Evolutionary conservation across 2,113 vertebrate genomes (phyloP), one percentile per base, ranked within the genome.

Genomic region (Phalacrocorax carbo): DNA sequence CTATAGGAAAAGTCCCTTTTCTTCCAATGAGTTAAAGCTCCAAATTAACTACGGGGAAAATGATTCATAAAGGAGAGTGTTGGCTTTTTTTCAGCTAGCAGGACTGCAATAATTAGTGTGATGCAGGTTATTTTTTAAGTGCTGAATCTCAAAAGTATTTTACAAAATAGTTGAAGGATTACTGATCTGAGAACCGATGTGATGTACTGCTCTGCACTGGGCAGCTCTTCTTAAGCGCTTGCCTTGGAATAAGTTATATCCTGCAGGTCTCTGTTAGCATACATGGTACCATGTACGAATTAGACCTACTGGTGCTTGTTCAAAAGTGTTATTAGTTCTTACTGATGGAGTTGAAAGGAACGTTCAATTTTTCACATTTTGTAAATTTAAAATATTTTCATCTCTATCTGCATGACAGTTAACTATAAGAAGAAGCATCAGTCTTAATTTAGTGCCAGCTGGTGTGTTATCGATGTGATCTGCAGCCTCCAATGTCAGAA

Each of bases 401-500:
- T 79, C 27, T 72, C 60, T 82, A 22, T 69, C 58, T 82, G 49
- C 46, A 19, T 69, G 64, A 19, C 61, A 62, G 49, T 61, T 92
- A 97, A 89, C 86, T 82, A 49, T 61, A 85, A 85, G 64, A 89
- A 72, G 54, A 82, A 77, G 26, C 40, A 94, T 84, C 57, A 76
- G 5, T 93, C 93, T 91, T 94, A 93, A 85, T 94, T 89, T 92
- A 82, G 61, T 86, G 65, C 42, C 91, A 94, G 54, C 65, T 69
- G 52, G 49, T 76, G 73, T 69, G 70, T 84, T 93, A 38, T 61
- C 61, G 57, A 86, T 76, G 79, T 69, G 78, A 79, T 87, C 65
- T 52, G 34, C 25, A 82, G 83, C 52, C 70, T 79, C 40, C 58
- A 76, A 18, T 61, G 81, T 93, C 88, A 73, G 52, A 92, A 93